phyloP scores from a whole-genome alignment of 2,797 vertebrate genomes.

The Lindbergichthys nudifrons region DNA sequence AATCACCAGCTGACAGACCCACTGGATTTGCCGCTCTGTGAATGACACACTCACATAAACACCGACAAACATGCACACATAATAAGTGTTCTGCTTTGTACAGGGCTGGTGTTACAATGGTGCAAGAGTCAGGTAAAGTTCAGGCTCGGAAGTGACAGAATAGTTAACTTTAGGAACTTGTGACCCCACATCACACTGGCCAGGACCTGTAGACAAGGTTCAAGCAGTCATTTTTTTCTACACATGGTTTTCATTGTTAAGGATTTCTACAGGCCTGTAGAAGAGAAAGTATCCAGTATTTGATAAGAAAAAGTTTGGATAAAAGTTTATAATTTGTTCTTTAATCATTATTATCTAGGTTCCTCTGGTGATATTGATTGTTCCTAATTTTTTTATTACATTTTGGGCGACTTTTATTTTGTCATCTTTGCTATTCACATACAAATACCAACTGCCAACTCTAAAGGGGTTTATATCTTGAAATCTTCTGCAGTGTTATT shows the following conservation, averaged over 20 bases:
- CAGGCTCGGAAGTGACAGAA: not conserved
- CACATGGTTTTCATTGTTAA: not conserved
- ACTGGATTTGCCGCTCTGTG: constrained; percentile 58
- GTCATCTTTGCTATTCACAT: not conserved
- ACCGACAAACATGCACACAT: constrained; percentile 9
- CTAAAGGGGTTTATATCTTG: not conserved
- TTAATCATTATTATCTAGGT: not conserved
- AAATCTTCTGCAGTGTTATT: not conserved
- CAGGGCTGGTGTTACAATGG: constrained; percentile 7
- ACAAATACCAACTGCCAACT: not conserved
- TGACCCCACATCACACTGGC: not conserved
- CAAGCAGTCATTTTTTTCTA: not conserved
- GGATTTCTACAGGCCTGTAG: too few relatives aligned
- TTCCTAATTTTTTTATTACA: not conserved
- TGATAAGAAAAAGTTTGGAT: not conserved
- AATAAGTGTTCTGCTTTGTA: constrained; percentile 9
- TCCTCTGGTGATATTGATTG: not conserved
- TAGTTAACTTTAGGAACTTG: not conserved
- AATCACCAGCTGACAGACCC: constrained; percentile 57
- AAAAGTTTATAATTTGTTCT: not conserved
- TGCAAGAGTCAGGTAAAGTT: constrained; percentile 14
- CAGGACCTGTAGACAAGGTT: not conserved
- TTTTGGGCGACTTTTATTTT: not conserved
- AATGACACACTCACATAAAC: constrained; percentile 42
- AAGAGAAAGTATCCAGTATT: not conserved